Evolutionary conservation across 2,888 invertebrate genomes (phyloP).

Genomic region (Loripinus fragilis): DNA sequence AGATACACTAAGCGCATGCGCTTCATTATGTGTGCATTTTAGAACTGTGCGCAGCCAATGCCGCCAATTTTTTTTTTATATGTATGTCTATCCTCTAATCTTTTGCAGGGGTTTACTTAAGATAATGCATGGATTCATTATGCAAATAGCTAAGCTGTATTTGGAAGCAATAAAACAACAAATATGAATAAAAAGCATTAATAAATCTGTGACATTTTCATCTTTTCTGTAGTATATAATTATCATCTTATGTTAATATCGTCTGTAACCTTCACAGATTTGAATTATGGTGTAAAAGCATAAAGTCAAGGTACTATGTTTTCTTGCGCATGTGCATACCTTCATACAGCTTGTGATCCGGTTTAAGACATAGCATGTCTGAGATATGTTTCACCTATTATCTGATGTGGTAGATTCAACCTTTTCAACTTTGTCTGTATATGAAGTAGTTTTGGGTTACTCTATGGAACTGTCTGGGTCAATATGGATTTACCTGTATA

Average conservation of each 20-base stretch:
- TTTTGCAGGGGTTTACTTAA: conserved; percentile 14
- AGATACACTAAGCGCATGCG: conserved; percentile 4
- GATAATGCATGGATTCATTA: conserved; percentile 5
- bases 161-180: neutral
- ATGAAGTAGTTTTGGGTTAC: neutral
- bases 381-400: conserved; percentile 12
- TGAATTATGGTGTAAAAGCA: neutral
- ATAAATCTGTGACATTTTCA: too few species aligned
- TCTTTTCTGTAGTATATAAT: neutral
- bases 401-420: conserved; percentile 11
- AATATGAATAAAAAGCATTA: neutral
- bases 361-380: conserved; percentile 15
- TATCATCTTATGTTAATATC: conserved; percentile 11
- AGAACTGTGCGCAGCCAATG: neutral
- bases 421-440: conserved; percentile 6
- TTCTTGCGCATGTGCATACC: conserved; percentile 17
- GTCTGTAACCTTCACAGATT: conserved; percentile 6
- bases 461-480: conserved; percentile 11
- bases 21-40: neutral
- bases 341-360: conserved; percentile 13
- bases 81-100: neutral
- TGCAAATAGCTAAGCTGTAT: neutral
- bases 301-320: conserved; percentile 17
- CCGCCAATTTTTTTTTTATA: conserved; percentile 8
- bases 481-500: neutral